phyloP scores from a whole-genome alignment of 2,888 invertebrate species.

The Macrosiphum euphorbiae region DNA sequence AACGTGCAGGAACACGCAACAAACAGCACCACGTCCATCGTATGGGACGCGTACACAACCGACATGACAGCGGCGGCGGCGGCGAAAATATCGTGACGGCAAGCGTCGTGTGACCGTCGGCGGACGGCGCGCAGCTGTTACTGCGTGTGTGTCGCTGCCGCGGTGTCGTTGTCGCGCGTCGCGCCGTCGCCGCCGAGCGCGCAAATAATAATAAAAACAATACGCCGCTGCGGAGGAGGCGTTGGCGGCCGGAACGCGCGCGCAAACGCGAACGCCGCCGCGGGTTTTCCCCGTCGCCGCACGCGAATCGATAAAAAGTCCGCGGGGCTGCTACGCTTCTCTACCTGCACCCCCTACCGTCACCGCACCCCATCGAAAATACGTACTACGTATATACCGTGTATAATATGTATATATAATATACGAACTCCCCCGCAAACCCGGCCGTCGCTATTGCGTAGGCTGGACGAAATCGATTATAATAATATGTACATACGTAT shows the following conservation, averaged over 20 bases:
- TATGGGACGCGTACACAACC: conserved; percentile 14
- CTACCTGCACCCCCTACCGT: neutral
- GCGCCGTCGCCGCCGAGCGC: conserved; percentile 28
- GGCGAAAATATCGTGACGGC: neutral
- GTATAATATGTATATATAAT: too few relatives aligned
- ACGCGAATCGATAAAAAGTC: conserved; percentile 50
- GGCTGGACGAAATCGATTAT: conserved; percentile 42
- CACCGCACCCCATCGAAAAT: neutral
- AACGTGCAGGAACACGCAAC: conserved; percentile 19
- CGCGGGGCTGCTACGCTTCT: neutral
- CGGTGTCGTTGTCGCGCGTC: neutral
- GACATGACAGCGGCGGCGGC: neutral
- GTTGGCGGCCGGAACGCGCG: neutral
- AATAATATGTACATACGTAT: neutral
- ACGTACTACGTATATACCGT: neutral
- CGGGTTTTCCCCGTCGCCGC: neutral
- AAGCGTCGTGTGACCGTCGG: conserved; percentile 39
- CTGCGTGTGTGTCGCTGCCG: neutral
- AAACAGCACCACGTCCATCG: conserved; percentile 26
- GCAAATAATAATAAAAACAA: conserved; percentile 21
- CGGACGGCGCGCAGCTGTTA: conserved; percentile 59
- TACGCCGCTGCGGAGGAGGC: conserved; percentile 9
- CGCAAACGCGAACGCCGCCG: conserved; percentile 29
- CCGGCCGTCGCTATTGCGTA: neutral
- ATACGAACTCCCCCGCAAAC: neutral